A percentile compares a stretch with the other conserved stretches of the same genome.
Evolutionary conservation across 2,113 vertebrate genomes (phyloP).

Genomic region (Phocoena phocoena): DNA sequence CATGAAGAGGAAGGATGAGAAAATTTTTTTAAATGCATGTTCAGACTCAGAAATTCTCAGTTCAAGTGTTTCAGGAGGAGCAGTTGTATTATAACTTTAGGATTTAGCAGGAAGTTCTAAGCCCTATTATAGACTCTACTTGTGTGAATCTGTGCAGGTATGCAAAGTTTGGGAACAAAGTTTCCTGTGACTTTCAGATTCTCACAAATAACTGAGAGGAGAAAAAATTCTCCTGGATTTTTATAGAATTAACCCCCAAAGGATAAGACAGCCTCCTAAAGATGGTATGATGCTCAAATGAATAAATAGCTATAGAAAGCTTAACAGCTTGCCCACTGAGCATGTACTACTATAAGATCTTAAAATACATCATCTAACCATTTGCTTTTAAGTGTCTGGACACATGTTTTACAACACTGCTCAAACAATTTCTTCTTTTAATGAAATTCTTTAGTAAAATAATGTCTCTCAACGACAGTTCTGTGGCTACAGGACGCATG

Average conservation of each 20-base stretch:
- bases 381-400: slow-evolving; percentile 7
- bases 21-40: neutral
- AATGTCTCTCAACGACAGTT: neutral
- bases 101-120: neutral
- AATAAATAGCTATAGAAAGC: neutral
- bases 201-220: neutral
- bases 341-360: slow-evolving; percentile 8
- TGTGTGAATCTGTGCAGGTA: neutral
- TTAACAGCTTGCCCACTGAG: slow-evolving; percentile 22
- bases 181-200: neutral
- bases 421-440: slow-evolving; percentile 22
- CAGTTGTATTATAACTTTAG: neutral
- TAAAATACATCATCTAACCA: slow-evolving; percentile 46
- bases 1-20: neutral
- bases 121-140: neutral
- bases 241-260: neutral
- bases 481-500: neutral
- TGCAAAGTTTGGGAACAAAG: neutral
- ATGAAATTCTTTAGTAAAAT: slow-evolving; percentile 14
- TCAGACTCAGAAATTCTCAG: neutral
- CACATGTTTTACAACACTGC: neutral
- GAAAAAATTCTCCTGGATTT: neutral
- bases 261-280: neutral
- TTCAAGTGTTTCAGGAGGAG: neutral
- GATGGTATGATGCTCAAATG: neutral